Base-by-base conservation (phyloP, 2,797 vertebrate genomes). In the Micropoecilia bifurca region DNA sequence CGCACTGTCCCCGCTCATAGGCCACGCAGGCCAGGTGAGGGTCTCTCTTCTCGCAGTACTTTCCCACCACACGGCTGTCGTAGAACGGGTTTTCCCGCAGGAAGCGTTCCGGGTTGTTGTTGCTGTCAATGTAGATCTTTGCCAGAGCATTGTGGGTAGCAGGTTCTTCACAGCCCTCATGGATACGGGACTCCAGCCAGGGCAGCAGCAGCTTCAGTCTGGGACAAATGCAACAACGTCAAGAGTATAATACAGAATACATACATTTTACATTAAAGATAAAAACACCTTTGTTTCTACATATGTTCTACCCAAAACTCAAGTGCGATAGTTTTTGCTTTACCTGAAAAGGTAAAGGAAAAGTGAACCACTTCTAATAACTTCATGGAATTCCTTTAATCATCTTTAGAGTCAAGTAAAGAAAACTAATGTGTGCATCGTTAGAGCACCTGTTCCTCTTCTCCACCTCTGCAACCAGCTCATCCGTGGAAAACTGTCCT, bases 81-180 rank as follows among this genome's bases (percentile, higher is more conserved):
- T 99, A 99, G 87, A 92, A 99, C 0, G 98, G 98, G 83, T 99
- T 99, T 94, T 99, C 98, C 73, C 98, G 96, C 85, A 99, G 96
- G 94, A 99, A 99, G 63, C 98, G 96, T 79, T 99, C 98, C 0
- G 98, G 98, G 93, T 99, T 99, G 92, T 99, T 99, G 95, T 99
- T 99, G 94, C 98, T 99, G 91, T 99, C 98, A 0, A 99, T 99
- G 95, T 99, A 99, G 87, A 99, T 99, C 95, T 99, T 99, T 82
- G 98, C 98, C 91, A 99, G 91, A 1, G 98, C 98, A 84, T 99
- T 99, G 81, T 99, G 98, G 85, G 98, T 99, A 45, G 98, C 98
- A 9, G 98, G 98, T 83, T 99, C 98, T 83, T 99, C 98, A 78
- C 97, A 99, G 59, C 98, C 98, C 91, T 99, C 98, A 0, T 99